Evolutionary conservation across 2,113 vertebrate species (phyloP), one percentile per base, ranked within the genome.

Genomic region (Bolborhynchus lineola): DNA sequence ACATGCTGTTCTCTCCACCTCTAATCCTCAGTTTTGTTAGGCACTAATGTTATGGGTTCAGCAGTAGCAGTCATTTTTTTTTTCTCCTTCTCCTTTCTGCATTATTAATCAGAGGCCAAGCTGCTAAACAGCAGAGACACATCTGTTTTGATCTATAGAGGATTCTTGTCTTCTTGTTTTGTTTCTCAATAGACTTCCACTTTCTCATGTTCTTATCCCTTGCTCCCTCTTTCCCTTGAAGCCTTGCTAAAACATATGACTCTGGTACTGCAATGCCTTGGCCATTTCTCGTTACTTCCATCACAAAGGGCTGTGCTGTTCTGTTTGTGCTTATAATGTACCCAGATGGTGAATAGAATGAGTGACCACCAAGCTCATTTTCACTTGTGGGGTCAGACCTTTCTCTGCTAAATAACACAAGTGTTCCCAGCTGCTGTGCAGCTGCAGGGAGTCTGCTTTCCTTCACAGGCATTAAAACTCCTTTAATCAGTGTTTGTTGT

Each of bases 381-480:
- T 97, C 95, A 96, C 92, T 94, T 97, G 96, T 96, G 88, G 82
- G 97, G 97, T 98, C 95, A 97, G 97, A 93, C 94, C 95, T 95
- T 97, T 98, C 93, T 91, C 97, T 88, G 95, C 95, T 96, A 96
- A 97, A 98, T 95, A 97, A 97, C 96, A 97, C 96, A 98, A 98
- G 97, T 97, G 93, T 92, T 97, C 97, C 97, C 98, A 98, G 98
- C 97, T 98, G 97, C 92, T 76, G 50, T 97, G 95, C 98, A 98
- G 97, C 98, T 98, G 98, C 97, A 94, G 94, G 96, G 83, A 82
- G 96, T 96, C 98, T 98, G 98, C 97, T 98, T 98, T 98, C 96
- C 95, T 95, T 98, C 98, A 97, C 86, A 95, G 68, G 91, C 72
- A 80, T 98, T 97, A 97, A 98, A 98, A 98, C 79, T 86, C 96